Conservation (phyloP, 2,113 vertebrate species). For the Gymnorhina tibicen region DNA sequence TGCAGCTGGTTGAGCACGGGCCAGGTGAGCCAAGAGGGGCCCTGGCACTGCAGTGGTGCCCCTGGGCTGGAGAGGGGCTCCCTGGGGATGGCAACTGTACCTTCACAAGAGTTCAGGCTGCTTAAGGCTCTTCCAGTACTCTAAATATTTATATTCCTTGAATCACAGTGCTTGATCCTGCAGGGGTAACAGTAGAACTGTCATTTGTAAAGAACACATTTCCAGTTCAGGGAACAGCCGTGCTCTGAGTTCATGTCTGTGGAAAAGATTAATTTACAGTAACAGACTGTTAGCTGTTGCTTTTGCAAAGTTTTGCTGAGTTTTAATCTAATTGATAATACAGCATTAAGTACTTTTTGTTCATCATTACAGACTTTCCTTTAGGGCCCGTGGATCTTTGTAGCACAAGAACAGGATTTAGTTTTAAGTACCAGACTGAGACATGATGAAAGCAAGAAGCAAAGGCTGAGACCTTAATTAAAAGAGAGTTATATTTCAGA, state of each 20-base stretch:
- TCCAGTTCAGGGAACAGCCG: neutral
- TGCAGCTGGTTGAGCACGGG: too few relatives aligned
- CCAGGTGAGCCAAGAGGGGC: neutral
- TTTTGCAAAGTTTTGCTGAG: slow-evolving; percentile 12
- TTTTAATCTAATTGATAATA: slow-evolving; percentile 30
- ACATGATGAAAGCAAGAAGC: slow-evolving; percentile 41
- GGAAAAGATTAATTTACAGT: neutral
- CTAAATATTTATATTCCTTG: neutral
- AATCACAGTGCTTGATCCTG: neutral
- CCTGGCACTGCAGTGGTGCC: neutral
- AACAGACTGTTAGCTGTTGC: neutral
- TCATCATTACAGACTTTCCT: slow-evolving; percentile 8
- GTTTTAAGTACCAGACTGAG: neutral
- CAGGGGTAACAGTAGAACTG: neutral
- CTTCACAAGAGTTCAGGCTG: neutral
- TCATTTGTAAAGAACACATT: neutral
- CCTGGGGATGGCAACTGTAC: neutral
- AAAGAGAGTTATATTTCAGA: slow-evolving; percentile 43
- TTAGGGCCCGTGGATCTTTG: slow-evolving; percentile 11
- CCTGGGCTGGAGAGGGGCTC: neutral
- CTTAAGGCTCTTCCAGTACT: neutral
- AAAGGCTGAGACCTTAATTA: slow-evolving; percentile 56
- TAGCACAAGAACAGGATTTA: slow-evolving; percentile 29
- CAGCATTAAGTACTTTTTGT: neutral
- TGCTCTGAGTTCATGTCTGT: neutral